phyloP scores from a whole-genome alignment of 1,140 invertebrate species.

The Oncopodura yosiiana region DNA sequence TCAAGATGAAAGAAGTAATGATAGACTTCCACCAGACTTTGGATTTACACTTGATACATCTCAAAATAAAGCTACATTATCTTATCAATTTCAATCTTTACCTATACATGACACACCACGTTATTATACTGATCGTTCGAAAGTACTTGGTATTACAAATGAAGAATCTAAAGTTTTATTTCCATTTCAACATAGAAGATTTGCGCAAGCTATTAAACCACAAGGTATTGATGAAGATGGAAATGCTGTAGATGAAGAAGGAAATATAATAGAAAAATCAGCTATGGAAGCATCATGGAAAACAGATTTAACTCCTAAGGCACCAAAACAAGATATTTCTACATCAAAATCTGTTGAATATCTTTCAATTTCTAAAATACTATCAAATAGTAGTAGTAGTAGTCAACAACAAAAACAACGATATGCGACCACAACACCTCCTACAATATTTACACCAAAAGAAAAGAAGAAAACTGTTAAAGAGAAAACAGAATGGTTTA shows the following conservation, averaged over 20 bases:
- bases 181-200: neutral
- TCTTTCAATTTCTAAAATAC: neutral
- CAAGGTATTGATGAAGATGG: slow-evolving; percentile 10
- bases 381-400: neutral
- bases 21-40: neutral
- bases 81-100: too few species aligned
- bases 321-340: neutral
- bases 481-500: slow-evolving; percentile 23
- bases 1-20: neutral
- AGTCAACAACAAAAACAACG: neutral
- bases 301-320: neutral
- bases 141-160: too few species aligned
- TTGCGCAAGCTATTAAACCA: slow-evolving; percentile 7
- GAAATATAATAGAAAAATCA: neutral
- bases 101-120: too few species aligned
- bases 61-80: too few species aligned
- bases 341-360: neutral
- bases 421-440: neutral
- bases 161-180: neutral
- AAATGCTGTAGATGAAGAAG: slow-evolving; percentile 5
- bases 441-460: slow-evolving; percentile 9
- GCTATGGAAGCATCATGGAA: too few species aligned
- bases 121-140: too few species aligned
- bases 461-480: slow-evolving; percentile 5
- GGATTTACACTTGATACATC: neutral